Evolutionary conservation across 2,113 vertebrate genomes (phyloP).

Genomic region (Cyphomyrus discorhynchus): DNA sequence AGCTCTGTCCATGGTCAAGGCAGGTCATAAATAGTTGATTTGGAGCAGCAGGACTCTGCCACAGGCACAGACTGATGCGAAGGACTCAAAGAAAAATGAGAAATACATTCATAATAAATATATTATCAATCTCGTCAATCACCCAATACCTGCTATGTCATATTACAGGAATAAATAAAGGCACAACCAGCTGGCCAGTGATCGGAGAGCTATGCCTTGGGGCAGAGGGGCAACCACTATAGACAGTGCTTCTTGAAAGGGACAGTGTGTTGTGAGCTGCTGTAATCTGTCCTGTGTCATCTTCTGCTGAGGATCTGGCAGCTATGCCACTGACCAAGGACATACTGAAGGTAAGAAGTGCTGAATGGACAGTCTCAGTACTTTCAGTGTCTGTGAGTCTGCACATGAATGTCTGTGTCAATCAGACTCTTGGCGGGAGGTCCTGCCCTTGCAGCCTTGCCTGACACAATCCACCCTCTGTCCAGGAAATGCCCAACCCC

Average conservation of each 20-base stretch:
- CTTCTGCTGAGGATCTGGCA: background rate
- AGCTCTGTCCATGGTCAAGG: slow-evolving; percentile 43
- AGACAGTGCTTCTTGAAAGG: background rate
- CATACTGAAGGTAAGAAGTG: background rate
- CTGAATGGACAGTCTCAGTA: slow-evolving; percentile 3
- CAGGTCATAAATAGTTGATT: slow-evolving; percentile 43
- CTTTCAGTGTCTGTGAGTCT: background rate
- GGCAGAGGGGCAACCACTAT: background rate
- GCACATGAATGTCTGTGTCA: background rate
- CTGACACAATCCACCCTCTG: background rate
- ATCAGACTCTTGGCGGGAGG: background rate
- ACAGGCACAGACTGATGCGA: slow-evolving; percentile 37
- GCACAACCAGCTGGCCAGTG: background rate
- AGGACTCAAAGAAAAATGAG: slow-evolving; percentile 34
- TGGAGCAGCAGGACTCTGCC: slow-evolving; percentile 32
- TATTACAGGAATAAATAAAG: slow-evolving; percentile 2
- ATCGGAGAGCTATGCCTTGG: background rate
- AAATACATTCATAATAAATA: slow-evolving; percentile 47
- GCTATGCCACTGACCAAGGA: background rate
- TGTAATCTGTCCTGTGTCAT: background rate
- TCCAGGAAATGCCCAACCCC: background rate
- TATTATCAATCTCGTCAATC: slow-evolving; percentile 46
- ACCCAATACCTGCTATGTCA: slow-evolving; percentile 1
- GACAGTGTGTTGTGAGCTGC: background rate
- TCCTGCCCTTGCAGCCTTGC: background rate